phyloP scores from a whole-genome alignment of 2,888 invertebrate species.

The Euplexia lucipara region DNA sequence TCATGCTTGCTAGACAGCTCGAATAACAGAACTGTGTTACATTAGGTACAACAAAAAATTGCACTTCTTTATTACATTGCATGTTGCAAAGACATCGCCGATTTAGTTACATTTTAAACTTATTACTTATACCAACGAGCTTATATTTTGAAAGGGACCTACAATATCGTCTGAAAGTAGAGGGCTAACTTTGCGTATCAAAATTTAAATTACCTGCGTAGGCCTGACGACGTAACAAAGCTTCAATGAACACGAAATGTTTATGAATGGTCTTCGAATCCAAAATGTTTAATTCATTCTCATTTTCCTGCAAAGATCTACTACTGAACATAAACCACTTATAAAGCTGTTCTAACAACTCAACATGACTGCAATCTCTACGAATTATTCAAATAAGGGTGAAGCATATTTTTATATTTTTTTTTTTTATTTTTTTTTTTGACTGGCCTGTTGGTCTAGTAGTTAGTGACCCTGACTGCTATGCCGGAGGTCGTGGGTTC shows the following conservation, averaged over 20 bases:
- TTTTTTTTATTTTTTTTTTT: too few relatives aligned
- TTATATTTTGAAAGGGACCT: neutral
- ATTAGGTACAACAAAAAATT: constrained; percentile 19
- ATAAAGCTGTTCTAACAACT: too few relatives aligned
- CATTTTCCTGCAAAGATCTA: neutral
- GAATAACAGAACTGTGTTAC: constrained; percentile 22
- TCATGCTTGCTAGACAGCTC: neutral
- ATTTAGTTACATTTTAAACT: constrained; percentile 14
- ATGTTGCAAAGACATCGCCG: constrained; percentile 9
- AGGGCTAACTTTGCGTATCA: constrained; percentile 30
- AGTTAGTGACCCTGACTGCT: too few relatives aligned
- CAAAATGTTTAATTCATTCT: neutral
- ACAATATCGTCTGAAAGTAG: constrained; percentile 7
- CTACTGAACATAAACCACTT: neutral
- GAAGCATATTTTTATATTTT: too few relatives aligned
- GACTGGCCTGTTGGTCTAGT: too few relatives aligned
- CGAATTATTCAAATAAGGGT: too few relatives aligned
- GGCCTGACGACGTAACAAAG: constrained; percentile 13
- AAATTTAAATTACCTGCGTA: constrained; percentile 22
- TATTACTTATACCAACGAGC: constrained; percentile 1
- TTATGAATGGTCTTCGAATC: constrained; percentile 24
- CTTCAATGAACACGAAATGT: constrained; percentile 26
- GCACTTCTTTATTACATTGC: constrained; percentile 9
- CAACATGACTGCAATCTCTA: too few relatives aligned
- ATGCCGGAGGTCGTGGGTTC: too few relatives aligned